Percentiles rank a stretch among this genome's conserved stretches.
phyloP scores from a whole-genome alignment of 2,888 invertebrate species.

The Lasius platythorax region DNA sequence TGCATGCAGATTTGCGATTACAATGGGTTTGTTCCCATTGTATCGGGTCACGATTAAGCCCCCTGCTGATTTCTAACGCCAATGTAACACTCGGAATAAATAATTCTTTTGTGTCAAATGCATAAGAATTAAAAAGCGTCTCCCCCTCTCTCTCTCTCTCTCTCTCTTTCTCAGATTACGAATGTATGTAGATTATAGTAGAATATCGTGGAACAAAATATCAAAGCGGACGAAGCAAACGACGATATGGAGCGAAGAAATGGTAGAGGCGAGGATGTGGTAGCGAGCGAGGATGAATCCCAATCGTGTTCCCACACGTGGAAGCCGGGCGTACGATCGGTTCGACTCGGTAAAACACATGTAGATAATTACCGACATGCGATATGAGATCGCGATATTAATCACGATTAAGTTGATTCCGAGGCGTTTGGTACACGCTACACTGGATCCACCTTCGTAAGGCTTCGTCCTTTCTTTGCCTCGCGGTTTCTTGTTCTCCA shows the following conservation, averaged over 20 bases:
- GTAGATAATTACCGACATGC: conserved; percentile 81
- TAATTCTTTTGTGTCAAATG: not conserved
- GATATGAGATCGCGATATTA: conserved; percentile 79
- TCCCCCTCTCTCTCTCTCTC: too few species aligned
- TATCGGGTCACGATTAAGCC: conserved; percentile 70
- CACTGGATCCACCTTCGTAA: conserved; percentile 55
- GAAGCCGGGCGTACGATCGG: conserved; percentile 63
- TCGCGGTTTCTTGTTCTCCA: conserved; percentile 27
- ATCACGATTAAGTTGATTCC: conserved; percentile 82
- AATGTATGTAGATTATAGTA: not conserved
- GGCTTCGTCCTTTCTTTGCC: not conserved
- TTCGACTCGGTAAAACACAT: conserved; percentile 78
- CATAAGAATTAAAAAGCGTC: not conserved
- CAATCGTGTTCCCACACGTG: conserved; percentile 79
- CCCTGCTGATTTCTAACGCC: conserved; percentile 37
- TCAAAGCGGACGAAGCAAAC: not conserved
- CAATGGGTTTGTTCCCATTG: conserved; percentile 59
- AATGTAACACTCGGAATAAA: conserved; percentile 15
- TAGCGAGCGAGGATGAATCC: conserved; percentile 64
- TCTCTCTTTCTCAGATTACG: not conserved
- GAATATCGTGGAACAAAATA: not conserved
- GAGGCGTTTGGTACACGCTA: conserved; percentile 62
- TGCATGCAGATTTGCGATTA: conserved; percentile 44
- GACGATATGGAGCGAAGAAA: conserved; percentile 43
- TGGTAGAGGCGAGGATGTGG: conserved; percentile 57